phyloP scores from a whole-genome alignment of 1,140 invertebrate genomes.

The Kradibia gibbosae region DNA sequence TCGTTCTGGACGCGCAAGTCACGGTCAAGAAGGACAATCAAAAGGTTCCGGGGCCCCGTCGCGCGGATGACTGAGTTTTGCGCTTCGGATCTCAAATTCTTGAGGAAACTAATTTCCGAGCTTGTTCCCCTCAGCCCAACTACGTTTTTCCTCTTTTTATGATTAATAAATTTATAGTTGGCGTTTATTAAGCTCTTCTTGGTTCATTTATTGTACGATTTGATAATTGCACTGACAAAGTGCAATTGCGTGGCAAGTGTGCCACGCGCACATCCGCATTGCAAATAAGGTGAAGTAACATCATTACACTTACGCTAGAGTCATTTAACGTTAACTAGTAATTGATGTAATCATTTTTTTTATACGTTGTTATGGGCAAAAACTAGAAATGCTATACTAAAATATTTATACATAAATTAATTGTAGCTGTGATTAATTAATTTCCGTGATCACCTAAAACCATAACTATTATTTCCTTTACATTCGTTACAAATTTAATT shows the following conservation, averaged over 20 bases:
- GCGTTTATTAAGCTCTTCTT: conserved; percentile 15
- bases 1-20: conserved; percentile 56
- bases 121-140: background rate
- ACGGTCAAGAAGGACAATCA: conserved; percentile 63
- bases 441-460: too few species aligned
- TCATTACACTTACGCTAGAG: background rate
- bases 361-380: background rate
- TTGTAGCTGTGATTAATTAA: background rate
- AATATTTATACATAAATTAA: background rate
- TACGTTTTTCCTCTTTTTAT: conserved; percentile 11
- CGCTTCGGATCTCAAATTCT: conserved; percentile 27
- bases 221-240: conserved; percentile 13
- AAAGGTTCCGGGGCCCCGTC: conserved; percentile 52
- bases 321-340: background rate
- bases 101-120: conserved; percentile 40
- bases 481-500: too few species aligned
- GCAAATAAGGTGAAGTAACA: background rate
- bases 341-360: conserved; percentile 1
- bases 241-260: background rate
- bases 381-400: background rate
- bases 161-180: background rate
- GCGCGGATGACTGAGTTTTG: conserved; percentile 35
- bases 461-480: too few species aligned
- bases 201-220: conserved; percentile 16
- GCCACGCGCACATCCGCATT: background rate